phyloP scores from a whole-genome alignment of 2,888 invertebrate species.

The Tipula confusa region DNA sequence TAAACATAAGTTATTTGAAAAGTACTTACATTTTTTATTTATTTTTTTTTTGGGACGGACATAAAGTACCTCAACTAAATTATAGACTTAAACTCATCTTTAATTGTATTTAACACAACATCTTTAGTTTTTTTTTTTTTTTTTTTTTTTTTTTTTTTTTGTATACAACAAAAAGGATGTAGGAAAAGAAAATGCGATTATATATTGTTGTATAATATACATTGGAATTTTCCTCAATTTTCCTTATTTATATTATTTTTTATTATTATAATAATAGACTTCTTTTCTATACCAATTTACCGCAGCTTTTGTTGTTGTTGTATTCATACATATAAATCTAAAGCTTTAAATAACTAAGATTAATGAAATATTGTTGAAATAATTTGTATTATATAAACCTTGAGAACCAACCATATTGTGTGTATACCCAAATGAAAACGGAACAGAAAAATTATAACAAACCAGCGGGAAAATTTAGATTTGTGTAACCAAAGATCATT shows the following conservation, averaged over 20 bases:
- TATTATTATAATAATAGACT: neutral
- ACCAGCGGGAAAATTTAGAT: neutral
- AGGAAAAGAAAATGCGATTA: neutral
- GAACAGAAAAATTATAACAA: neutral
- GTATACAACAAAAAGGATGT: neutral
- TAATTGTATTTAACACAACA: neutral
- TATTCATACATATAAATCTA: neutral
- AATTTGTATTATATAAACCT: neutral
- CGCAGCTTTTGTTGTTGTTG: neutral
- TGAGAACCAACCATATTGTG: neutral
- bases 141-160: too few relatives aligned
- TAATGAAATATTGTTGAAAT: neutral
- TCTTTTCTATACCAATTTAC: neutral
- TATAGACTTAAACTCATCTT: neutral
- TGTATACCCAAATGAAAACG: neutral
- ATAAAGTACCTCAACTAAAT: neutral
- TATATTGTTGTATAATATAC: too few relatives aligned
- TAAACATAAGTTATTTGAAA: neutral
- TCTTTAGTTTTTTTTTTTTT: neutral
- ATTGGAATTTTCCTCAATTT: neutral
- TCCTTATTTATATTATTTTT: neutral
- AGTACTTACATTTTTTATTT: neutral
- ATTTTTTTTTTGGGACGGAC: neutral
- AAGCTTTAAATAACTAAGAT: neutral
- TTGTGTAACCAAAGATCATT: neutral